Percentiles rank a stretch among this genome's conserved stretches.
These are phyloP conservation scores for Ormyrus labotus DNA, from an alignment of 2,888 invertebrate species.

Conservation along the genomic window DNA sequence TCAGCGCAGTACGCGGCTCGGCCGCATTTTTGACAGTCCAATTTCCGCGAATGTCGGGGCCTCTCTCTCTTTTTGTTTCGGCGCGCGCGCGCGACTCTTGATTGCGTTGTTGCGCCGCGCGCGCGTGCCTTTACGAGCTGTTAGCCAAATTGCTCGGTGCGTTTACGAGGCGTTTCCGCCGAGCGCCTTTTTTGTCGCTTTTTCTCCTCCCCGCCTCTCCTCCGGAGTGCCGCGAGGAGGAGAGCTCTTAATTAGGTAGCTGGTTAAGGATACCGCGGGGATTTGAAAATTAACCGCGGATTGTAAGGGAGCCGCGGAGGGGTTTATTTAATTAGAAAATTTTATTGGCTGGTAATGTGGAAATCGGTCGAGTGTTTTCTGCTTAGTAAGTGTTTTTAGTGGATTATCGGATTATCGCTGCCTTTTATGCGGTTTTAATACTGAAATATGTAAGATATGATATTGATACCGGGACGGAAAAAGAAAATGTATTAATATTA, in stretches of 20 bases:
- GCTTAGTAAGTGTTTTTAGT: no score
- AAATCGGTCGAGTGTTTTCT: no score
- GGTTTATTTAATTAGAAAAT: no score
- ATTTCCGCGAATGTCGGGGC: constrained; percentile 44
- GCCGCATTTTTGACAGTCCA: constrained; percentile 40
- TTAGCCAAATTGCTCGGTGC: constrained; percentile 35
- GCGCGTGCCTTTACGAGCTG: constrained; percentile 34
- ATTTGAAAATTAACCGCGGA: no score
- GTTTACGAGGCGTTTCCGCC: constrained; percentile 1
- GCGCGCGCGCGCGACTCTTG: not conserved
- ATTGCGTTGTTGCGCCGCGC: constrained; percentile 29
- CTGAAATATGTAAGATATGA: no score
- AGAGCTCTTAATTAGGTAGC: constrained; percentile 24
- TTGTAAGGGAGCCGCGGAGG: no score
- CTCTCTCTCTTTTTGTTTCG: not conserved
- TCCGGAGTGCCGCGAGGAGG: no score
- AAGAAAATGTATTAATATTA: no score
- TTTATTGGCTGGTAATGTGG: no score
- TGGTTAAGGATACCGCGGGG: not conserved
- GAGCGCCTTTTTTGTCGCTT: not conserved
- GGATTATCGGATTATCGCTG: no score
- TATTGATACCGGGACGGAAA: no score
- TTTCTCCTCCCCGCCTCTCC: not conserved
- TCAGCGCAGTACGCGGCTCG: constrained; percentile 3
- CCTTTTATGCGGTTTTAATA: no score